phyloP scores from a whole-genome alignment of 2,113 vertebrate genomes.

The Lampris incognitus region DNA sequence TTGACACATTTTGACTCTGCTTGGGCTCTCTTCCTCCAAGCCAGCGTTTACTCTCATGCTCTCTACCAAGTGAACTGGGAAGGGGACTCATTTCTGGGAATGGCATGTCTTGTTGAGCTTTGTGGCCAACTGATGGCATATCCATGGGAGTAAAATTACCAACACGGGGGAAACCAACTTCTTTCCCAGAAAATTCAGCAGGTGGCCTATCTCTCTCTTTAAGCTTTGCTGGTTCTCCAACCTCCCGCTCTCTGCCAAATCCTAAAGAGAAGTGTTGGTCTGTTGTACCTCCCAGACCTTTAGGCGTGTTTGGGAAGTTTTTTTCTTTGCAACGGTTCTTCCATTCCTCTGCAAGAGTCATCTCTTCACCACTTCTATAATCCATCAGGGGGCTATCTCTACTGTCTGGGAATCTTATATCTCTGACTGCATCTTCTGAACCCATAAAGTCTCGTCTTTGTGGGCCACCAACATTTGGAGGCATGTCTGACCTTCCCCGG shows the following conservation, averaged over 20 bases:
- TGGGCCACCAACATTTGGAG: constrained; percentile 60
- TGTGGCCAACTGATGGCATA: constrained; percentile 54
- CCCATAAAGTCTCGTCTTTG: constrained; percentile 65
- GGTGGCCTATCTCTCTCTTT: constrained; percentile 53
- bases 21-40: constrained; percentile 69
- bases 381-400: constrained; percentile 68
- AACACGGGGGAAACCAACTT: constrained; percentile 59
- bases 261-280: constrained; percentile 59
- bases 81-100: constrained; percentile 54
- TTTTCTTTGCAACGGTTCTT: constrained; percentile 73
- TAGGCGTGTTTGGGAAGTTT: constrained; percentile 42
- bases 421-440: constrained; percentile 53
- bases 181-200: constrained; percentile 73
- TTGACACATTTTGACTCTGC: constrained; percentile 54
- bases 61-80: constrained; percentile 58
- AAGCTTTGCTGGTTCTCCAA: constrained; percentile 60
- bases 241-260: constrained; percentile 65
- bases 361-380: constrained; percentile 78
- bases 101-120: constrained; percentile 60
- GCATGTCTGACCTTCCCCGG: constrained; percentile 67
- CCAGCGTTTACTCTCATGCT: constrained; percentile 74
- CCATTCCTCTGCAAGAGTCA: constrained; percentile 83
- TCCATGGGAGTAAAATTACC: constrained; percentile 66
- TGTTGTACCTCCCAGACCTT: constrained; percentile 51
- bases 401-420: constrained; percentile 67